Evolutionary conservation across 2,113 vertebrate genomes (phyloP), one percentile per base, ranked within the genome.

Genomic region (Lasiurus cinereus): DNA sequence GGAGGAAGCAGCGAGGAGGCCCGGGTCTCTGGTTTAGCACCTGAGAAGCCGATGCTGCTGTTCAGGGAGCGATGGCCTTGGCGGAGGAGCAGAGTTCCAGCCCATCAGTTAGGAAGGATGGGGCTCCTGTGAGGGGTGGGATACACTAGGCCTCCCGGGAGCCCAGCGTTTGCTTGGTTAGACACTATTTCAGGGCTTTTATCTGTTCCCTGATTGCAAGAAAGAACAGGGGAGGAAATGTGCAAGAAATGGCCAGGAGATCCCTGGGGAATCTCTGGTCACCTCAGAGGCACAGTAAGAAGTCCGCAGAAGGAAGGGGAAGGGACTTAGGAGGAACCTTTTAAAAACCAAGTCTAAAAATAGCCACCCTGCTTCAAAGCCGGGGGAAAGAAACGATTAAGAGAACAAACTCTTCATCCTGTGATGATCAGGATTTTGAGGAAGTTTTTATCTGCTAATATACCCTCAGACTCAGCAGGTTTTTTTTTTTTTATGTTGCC

Each of bases 301-400:
- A 67, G 50, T 13, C 6, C 31, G 43, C n/a, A 74, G 72, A 69
- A 72, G 59, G 70, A 69, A 48, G 50, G 18, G 12, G 66, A 88
- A 70, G 43, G 59, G 83, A 76, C 2, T 14, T 29, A 56, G 62
- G 46, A 62, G 31, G 46, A 62, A 16, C 8, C 46, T 62, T 92
- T 83, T 64, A 27, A 83, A 64, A 67, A 92, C 62, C 56, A 87
- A 87, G 19, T 64, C 31, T 87, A 46, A 89, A 93, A 83, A 67
- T 15, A 90, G 69, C 48, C 54, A 29, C 13, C 43, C 4, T 10
- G 46, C 74, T 66, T 72, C 18, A 50, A 73, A 74, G 7, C 18
- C 16, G n/a, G 69, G 73, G 39, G 54, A 73, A 80, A 70, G 43
- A 67, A 46, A 15, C 18, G 16, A 13, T 4, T 29, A 29, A 74